These are phyloP conservation scores for Umimayanthus chanpuru DNA, from an alignment of 92 coral and sea anemone species.

Conservation along the genomic window DNA sequence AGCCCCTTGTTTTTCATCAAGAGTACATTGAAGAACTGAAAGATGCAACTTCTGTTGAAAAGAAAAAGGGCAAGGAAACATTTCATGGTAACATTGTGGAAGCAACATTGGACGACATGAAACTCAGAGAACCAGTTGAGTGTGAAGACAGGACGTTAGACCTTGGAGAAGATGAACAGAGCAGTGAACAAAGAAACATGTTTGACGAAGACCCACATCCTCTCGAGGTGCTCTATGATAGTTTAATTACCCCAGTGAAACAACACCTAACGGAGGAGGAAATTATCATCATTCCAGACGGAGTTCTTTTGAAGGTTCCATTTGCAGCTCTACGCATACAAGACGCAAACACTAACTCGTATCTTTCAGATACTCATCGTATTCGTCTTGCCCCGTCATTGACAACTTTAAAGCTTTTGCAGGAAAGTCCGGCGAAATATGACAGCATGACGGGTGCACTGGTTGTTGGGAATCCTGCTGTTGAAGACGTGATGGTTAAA, in stretches of 20 bases:
- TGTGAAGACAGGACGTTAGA: constrained; percentile 37
- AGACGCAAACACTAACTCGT: constrained; percentile 14
- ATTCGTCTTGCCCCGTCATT: constrained; percentile 53
- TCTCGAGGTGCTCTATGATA: constrained; percentile 20
- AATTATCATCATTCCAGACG: constrained; percentile 43
- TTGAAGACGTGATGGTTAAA: constrained; percentile 19
- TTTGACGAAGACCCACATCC: neutral
- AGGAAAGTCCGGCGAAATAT: constrained; percentile 5
- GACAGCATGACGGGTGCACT: constrained; percentile 34
- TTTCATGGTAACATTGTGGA: neutral
- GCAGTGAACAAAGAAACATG: neutral
- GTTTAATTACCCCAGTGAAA: constrained; percentile 26
- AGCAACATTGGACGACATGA: neutral
- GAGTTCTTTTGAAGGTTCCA: constrained; percentile 31
- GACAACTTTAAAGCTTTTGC: constrained; percentile 24
- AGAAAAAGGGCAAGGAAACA: neutral
- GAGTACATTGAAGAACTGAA: neutral
- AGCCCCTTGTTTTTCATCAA: neutral
- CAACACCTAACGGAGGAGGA: constrained; percentile 19
- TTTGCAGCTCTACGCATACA: constrained; percentile 42
- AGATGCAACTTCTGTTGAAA: neutral
- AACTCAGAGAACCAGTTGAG: neutral
- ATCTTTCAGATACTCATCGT: constrained; percentile 46
- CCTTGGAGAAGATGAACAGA: neutral
- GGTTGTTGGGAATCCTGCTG: constrained; percentile 46